Evolutionary conservation across 2,113 vertebrate species (phyloP).

Genomic region (Natator depressus): DNA sequence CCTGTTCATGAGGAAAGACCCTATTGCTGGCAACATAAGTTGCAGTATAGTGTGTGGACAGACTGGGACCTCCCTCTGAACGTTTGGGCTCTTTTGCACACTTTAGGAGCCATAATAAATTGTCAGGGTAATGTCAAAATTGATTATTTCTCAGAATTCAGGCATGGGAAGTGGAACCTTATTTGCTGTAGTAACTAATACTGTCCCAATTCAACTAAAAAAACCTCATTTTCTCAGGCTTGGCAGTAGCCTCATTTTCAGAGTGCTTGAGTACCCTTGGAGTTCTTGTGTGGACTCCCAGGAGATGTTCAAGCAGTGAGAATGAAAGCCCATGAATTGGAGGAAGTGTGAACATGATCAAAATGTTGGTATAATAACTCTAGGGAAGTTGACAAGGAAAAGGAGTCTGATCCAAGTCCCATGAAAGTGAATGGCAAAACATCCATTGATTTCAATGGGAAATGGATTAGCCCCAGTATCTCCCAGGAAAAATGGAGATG

Average conservation of each 20-base stretch:
- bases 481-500: background rate
- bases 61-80: background rate
- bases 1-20: background rate
- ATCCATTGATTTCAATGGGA: background rate
- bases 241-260: no score
- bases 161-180: constrained; percentile 55
- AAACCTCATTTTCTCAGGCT: background rate
- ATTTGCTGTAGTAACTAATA: constrained; percentile 63
- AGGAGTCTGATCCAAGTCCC: background rate
- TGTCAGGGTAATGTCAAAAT: constrained; percentile 35
- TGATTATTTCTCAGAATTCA: constrained; percentile 62
- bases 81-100: constrained; percentile 36
- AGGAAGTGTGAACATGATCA: background rate
- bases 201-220: constrained; percentile 50
- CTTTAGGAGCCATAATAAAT: constrained; percentile 57
- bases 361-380: background rate
- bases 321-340: background rate
- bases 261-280: background rate
- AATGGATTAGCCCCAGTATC: background rate
- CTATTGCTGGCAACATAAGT: background rate
- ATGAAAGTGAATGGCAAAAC: background rate
- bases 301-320: background rate
- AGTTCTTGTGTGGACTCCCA: background rate
- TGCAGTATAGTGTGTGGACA: no score
- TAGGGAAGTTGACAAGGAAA: background rate